These are phyloP conservation scores for Zoanthus sansibaricus DNA, from an alignment of 92 coral and sea anemone species.

Conservation along the genomic window DNA sequence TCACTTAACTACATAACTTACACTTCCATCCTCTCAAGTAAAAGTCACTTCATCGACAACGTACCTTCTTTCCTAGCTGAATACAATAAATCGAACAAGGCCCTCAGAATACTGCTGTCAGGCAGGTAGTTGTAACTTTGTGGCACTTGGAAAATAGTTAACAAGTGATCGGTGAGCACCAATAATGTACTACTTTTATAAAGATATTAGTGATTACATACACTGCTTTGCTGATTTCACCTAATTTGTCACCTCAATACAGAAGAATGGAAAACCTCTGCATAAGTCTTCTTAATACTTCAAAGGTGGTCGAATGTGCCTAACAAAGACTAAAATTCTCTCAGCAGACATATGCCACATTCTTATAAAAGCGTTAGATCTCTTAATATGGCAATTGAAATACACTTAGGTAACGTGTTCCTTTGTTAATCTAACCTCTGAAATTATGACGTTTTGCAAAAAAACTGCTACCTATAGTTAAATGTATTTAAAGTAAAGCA, in stretches of 20 bases:
- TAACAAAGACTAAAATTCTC: too few relatives aligned
- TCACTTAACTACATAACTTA: too few relatives aligned
- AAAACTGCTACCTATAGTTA: too few relatives aligned
- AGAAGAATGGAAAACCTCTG: background rate
- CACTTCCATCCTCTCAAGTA: too few relatives aligned
- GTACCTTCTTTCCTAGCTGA: constrained; percentile 84
- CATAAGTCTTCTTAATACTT: background rate
- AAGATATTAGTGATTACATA: background rate
- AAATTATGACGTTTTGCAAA: too few relatives aligned
- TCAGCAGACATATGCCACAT: too few relatives aligned
- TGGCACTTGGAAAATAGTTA: constrained; percentile 60
- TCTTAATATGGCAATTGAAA: too few relatives aligned
- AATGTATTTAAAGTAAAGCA: too few relatives aligned
- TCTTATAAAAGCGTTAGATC: too few relatives aligned
- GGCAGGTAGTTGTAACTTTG: constrained; percentile 82
- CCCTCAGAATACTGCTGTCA: constrained; percentile 75
- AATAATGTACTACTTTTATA: background rate
- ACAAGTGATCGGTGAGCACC: background rate
- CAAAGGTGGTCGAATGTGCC: too few relatives aligned
- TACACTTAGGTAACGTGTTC: too few relatives aligned
- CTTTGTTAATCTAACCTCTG: too few relatives aligned
- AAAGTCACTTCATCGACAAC: background rate
- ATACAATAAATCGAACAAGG: constrained; percentile 72
- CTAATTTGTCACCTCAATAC: background rate
- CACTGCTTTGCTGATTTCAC: background rate